Evolutionary conservation across 2,113 vertebrate species (phyloP).

Genomic region (Erinaceus europaeus): DNA sequence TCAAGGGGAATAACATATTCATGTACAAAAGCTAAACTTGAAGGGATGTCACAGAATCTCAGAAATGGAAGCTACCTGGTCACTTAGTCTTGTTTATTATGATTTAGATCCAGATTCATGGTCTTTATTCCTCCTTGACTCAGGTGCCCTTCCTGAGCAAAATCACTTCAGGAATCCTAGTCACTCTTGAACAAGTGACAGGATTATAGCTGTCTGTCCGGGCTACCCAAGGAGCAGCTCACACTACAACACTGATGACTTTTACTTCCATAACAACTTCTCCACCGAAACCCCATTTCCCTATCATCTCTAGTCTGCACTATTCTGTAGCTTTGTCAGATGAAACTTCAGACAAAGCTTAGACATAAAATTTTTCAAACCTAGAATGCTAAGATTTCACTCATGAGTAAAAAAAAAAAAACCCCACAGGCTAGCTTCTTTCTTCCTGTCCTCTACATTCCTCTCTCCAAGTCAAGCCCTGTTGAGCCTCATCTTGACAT

Average conservation of each 20-base stretch:
- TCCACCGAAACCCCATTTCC: background rate
- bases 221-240: background rate
- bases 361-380: background rate
- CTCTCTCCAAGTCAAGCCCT: background rate
- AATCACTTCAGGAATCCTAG: background rate
- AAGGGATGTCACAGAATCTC: background rate
- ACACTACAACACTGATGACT: fast-evolving
- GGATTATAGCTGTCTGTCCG: background rate
- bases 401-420: constrained; percentile 34
- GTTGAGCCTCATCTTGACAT: constrained; percentile 34
- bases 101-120: background rate
- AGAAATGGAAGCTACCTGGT: background rate
- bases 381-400: constrained; percentile 8
- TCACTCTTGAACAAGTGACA: background rate
- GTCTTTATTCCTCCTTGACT: background rate
- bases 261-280: background rate
- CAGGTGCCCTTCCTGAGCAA: background rate
- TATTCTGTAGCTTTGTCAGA: background rate
- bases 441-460: background rate
- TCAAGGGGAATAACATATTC: background rate
- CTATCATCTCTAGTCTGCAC: background rate
- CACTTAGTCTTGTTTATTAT: background rate
- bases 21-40: background rate
- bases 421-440: background rate
- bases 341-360: background rate